These are phyloP conservation scores for Cryptocephalus moraei DNA, from an alignment of 2,888 invertebrate species.

Conservation along the genomic window DNA sequence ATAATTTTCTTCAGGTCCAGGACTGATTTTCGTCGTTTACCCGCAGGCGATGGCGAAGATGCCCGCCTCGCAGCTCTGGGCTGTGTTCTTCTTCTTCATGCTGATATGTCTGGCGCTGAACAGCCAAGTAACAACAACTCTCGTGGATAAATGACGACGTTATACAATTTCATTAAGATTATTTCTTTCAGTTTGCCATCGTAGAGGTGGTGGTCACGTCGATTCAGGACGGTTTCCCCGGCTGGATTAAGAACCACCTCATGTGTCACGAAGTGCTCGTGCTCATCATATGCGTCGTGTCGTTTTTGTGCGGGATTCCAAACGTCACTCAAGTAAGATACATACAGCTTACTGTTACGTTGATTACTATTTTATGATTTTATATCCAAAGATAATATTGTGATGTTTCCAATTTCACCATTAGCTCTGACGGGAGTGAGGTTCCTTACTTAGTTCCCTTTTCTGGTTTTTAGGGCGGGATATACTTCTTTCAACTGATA, in stretches of 20 bases:
- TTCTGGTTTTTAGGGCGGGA: slow-evolving; percentile 58
- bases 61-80: slow-evolving; percentile 86
- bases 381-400: too few species aligned
- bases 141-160: slow-evolving; percentile 6
- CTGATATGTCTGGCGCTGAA: slow-evolving; percentile 78
- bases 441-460: too few species aligned
- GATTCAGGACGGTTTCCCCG: slow-evolving; percentile 85
- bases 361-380: too few species aligned
- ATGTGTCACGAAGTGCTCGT: slow-evolving; percentile 83
- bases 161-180: slow-evolving; percentile 15
- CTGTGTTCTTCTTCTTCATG: slow-evolving; percentile 84
- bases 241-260: slow-evolving; percentile 71
- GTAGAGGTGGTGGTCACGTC: slow-evolving; percentile 92
- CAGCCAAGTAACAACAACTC: slow-evolving; percentile 56
- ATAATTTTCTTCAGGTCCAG: slow-evolving; percentile 51
- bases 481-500: slow-evolving; percentile 84
- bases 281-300: slow-evolving; percentile 70
- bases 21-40: slow-evolving; percentile 83
- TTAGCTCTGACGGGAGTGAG: too few species aligned
- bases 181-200: slow-evolving; percentile 70
- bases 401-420: too few species aligned
- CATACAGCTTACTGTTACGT: too few species aligned
- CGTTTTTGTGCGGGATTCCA: slow-evolving; percentile 77
- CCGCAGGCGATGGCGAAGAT: slow-evolving; percentile 88
- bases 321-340: slow-evolving; percentile 66